Evolutionary conservation across 2,888 invertebrate species (phyloP).

Genomic region (Corbicula japonica): DNA sequence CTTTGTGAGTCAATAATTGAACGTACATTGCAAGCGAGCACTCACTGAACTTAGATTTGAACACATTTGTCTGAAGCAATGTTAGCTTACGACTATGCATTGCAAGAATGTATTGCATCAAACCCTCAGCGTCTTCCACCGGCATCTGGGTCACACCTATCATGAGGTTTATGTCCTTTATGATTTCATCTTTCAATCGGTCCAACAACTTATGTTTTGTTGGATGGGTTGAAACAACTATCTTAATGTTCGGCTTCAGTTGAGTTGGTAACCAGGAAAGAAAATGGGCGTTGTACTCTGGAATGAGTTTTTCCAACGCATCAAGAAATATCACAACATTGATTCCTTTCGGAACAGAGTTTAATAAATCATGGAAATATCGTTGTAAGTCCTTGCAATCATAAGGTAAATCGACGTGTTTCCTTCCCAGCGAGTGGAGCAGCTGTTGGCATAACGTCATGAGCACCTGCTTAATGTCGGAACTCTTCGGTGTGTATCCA

Average conservation of each 20-base stretch:
- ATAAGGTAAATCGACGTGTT: slow-evolving; percentile 67
- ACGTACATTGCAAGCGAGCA: slow-evolving; percentile 81
- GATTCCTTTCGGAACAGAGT: slow-evolving; percentile 72
- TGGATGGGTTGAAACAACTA: slow-evolving; percentile 78
- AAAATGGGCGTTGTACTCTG: slow-evolving; percentile 76
- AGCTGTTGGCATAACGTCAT: slow-evolving; percentile 81
- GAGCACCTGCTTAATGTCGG: slow-evolving; percentile 80
- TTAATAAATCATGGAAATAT: slow-evolving; percentile 76
- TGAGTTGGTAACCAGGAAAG: slow-evolving; percentile 82
- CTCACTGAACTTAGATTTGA: slow-evolving; percentile 68
- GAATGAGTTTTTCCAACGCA: slow-evolving; percentile 70
- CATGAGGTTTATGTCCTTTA: slow-evolving; percentile 49
- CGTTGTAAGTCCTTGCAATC: slow-evolving; percentile 78
- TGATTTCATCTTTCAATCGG: slow-evolving; percentile 69
- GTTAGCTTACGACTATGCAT: slow-evolving; percentile 73
- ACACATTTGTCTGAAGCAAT: slow-evolving; percentile 72
- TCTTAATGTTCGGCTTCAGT: slow-evolving; percentile 81
- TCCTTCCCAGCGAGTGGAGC: slow-evolving; percentile 64
- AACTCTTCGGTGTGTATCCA: slow-evolving; percentile 77
- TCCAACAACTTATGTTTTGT: slow-evolving; percentile 72
- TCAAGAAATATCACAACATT: slow-evolving; percentile 81
- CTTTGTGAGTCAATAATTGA: slow-evolving; percentile 74
- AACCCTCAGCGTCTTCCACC: slow-evolving; percentile 60
- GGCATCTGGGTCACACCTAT: slow-evolving; percentile 59
- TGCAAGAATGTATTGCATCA: slow-evolving; percentile 68